phyloP scores from a whole-genome alignment of 2,888 invertebrate genomes.

The Pterostichus madidus region DNA sequence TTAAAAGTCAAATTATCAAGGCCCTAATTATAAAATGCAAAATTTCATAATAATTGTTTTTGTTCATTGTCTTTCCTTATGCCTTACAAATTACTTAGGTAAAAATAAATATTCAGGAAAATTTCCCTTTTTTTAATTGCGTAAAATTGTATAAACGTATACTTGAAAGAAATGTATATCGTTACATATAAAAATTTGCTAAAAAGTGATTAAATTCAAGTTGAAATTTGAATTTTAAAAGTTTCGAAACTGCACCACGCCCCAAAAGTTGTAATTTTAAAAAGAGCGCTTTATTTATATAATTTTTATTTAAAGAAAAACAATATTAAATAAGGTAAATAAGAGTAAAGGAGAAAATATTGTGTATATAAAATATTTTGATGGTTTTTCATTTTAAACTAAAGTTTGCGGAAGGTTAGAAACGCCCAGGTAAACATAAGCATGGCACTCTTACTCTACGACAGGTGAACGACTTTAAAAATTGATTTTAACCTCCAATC shows the following conservation, averaged over 20 bases:
- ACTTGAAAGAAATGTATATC: too few species aligned
- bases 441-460: slow-evolving; percentile 16
- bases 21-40: too few species aligned
- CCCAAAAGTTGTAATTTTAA: slow-evolving; percentile 13
- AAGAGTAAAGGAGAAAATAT: background rate
- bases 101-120: too few species aligned
- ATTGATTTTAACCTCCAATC: slow-evolving; percentile 39
- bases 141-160: too few species aligned
- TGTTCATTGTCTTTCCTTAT: too few species aligned
- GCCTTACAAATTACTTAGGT: too few species aligned
- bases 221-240: slow-evolving; percentile 9
- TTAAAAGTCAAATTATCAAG: background rate
- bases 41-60: too few species aligned
- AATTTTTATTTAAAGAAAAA: background rate
- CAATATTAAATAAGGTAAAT: background rate
- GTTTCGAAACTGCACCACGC: slow-evolving; percentile 12
- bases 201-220: too few species aligned
- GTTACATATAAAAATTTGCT: too few species aligned
- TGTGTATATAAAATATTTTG: background rate
- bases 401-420: slow-evolving; percentile 37
- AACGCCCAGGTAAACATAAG: slow-evolving; percentile 60
- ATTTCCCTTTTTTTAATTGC: background rate
- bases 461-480: slow-evolving; percentile 58
- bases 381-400: background rate
- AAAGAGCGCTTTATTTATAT: background rate